Percentiles rank a stretch among this genome's conserved stretches.
phyloP scores from a whole-genome alignment of 2,113 vertebrate genomes.

The Centropus bengalensis region DNA sequence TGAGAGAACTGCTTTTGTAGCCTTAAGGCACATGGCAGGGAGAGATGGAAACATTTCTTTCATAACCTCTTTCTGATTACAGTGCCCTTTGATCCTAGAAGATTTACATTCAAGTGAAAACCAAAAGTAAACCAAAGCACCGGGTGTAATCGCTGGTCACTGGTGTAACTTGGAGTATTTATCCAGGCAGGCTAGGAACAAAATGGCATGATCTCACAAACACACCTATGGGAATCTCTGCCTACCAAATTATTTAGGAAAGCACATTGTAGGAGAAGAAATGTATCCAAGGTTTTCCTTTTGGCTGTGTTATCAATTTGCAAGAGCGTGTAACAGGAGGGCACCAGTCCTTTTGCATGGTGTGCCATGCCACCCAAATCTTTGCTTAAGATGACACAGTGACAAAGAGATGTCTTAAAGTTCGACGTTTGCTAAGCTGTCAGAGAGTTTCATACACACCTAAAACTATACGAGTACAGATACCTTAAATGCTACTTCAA shows the following conservation, averaged over 20 bases:
- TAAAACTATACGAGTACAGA: background rate
- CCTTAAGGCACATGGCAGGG: background rate
- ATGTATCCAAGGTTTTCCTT: background rate
- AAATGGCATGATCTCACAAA: background rate
- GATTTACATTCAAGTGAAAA: background rate
- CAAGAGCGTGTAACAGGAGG: background rate
- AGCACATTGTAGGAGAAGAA: background rate
- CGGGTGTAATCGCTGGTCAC: background rate
- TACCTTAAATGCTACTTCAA: background rate
- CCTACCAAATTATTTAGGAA: background rate
- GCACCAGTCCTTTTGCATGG: background rate
- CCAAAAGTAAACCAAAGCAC: background rate
- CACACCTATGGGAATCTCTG: background rate
- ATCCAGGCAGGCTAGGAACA: background rate
- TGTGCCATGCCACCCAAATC: background rate
- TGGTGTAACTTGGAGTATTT: background rate
- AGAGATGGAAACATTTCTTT: slow-evolving; percentile 41
- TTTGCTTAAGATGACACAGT: background rate
- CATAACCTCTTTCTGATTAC: background rate
- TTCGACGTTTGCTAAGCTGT: background rate
- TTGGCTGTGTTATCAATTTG: background rate
- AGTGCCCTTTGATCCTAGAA: slow-evolving; percentile 10
- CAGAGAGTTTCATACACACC: background rate
- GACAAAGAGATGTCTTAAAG: background rate
- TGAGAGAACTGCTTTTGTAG: slow-evolving; percentile 1